phyloP scores from a whole-genome alignment of 2,113 vertebrate genomes.

The Arvicanthis niloticus region DNA sequence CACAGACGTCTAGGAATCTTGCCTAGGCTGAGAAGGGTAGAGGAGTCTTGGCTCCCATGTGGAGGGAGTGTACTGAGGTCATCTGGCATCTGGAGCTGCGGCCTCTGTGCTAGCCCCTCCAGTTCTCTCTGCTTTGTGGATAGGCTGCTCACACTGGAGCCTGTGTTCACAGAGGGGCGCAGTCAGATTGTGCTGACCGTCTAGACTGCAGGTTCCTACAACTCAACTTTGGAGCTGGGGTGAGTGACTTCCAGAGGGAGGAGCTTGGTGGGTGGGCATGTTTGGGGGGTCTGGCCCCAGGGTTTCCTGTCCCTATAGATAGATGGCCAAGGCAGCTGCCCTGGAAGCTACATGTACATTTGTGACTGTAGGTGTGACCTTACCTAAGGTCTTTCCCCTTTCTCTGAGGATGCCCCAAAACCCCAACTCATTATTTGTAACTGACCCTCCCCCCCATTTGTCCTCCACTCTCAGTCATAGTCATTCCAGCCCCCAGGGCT shows the following conservation, averaged over 20 bases:
- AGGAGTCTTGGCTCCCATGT: neutral
- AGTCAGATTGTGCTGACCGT: neutral
- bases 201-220: neutral
- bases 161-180: neutral
- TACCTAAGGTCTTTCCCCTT: neutral
- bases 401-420: neutral
- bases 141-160: neutral
- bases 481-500: neutral
- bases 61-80: no score
- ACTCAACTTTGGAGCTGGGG: neutral
- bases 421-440: neutral
- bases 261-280: neutral
- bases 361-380: no score
- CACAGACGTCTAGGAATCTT: neutral
- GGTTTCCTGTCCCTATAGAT: neutral
- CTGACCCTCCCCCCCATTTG: neutral
- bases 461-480: neutral
- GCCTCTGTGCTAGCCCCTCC: neutral
- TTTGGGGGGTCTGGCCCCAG: neutral
- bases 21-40: neutral
- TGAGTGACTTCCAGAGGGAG: neutral
- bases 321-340: neutral
- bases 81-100: neutral
- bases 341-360: fast-evolving
- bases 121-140: neutral